phyloP scores from a whole-genome alignment of 2,113 vertebrate genomes.

The Castor canadensis region DNA sequence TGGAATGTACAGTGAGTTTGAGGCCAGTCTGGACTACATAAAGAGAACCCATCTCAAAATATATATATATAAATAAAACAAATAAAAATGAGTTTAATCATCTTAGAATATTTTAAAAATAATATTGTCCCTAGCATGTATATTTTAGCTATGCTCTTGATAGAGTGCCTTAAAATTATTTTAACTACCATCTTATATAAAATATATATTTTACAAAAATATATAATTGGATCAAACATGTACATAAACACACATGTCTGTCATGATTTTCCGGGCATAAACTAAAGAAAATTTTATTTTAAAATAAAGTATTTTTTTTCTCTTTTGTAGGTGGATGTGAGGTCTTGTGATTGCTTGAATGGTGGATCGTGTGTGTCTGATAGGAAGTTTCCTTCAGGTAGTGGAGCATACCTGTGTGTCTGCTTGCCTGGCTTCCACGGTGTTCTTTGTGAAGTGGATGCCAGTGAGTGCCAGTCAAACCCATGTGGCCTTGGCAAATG shows the following conservation, averaged over 20 bases:
- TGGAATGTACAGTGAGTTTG: background rate
- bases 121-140: background rate
- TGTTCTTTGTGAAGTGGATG: slow-evolving; percentile 85
- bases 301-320: slow-evolving; percentile 58
- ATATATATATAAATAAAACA: background rate
- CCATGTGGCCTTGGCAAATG: slow-evolving; percentile 90
- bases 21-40: background rate
- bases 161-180: background rate
- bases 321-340: slow-evolving; percentile 88
- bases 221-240: background rate
- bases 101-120: background rate
- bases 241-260: background rate
- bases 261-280: background rate
- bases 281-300: background rate
- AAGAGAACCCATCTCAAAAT: background rate
- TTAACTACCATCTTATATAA: background rate
- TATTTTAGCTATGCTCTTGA: background rate
- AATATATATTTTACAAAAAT: background rate
- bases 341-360: slow-evolving; percentile 89
- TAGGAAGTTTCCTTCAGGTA: slow-evolving; percentile 83
- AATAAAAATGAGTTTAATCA: background rate
- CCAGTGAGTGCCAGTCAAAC: slow-evolving; percentile 88
- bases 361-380: slow-evolving; percentile 88
- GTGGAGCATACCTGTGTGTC: slow-evolving; percentile 87
- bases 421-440: slow-evolving; percentile 89